Conservation (phyloP, 1,140 invertebrate species). For the Adelges cooleyi region DNA sequence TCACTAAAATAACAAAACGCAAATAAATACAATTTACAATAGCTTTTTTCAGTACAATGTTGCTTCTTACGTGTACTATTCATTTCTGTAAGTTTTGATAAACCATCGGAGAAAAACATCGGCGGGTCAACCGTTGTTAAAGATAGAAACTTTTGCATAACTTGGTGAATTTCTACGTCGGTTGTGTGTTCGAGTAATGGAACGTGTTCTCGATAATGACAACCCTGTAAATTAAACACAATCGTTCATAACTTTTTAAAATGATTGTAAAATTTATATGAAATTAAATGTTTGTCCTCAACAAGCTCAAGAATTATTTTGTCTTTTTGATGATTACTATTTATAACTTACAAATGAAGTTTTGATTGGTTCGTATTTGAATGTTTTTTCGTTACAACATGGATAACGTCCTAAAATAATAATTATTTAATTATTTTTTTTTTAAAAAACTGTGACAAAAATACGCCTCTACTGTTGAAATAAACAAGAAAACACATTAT, state of each 20-base stretch:
- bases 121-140: slow-evolving; percentile 9
- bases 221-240: slow-evolving; percentile 38
- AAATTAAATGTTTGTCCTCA: no score
- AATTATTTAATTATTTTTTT: no score
- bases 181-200: slow-evolving; percentile 40
- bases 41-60: background rate
- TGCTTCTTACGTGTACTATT: background rate
- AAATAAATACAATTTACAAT: background rate
- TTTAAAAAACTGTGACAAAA: no score
- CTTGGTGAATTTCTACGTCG: background rate
- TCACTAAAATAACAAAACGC: background rate
- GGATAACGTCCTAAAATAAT: slow-evolving; percentile 51
- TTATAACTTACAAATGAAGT: slow-evolving; percentile 35
- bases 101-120: background rate
- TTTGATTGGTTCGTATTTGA: slow-evolving; percentile 58
- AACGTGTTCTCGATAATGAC: slow-evolving; percentile 51
- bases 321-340: no score
- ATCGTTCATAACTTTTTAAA: background rate
- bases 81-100: background rate
- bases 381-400: slow-evolving; percentile 72
- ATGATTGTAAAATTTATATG: no score
- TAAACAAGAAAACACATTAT: no score
- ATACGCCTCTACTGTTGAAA: no score
- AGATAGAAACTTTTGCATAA: slow-evolving; percentile 1
- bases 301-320: no score